A percentile compares a stretch with the other conserved stretches of the same genome.
These are phyloP conservation scores for Halictus quadricinctus DNA, from an alignment of 2,888 invertebrate genomes.

Conservation along the genomic window DNA sequence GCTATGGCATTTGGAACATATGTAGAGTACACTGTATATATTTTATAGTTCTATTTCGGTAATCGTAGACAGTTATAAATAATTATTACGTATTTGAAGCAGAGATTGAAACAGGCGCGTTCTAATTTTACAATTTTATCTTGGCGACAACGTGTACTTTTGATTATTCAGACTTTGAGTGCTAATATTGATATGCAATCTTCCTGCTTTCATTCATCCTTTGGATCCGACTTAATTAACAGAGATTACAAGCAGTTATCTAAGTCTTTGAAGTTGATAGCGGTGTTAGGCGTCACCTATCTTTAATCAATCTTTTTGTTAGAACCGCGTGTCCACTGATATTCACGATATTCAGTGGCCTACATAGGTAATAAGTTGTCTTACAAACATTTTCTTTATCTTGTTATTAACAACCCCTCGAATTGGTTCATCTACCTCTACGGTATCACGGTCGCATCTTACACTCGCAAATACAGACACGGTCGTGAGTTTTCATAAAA, in stretches of 20 bases:
- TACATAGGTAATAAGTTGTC: neutral
- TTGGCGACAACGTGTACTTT: neutral
- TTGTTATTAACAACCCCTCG: constrained; percentile 1
- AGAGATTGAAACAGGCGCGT: neutral
- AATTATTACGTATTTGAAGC: neutral
- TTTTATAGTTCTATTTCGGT: neutral
- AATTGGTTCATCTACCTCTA: constrained; percentile 8
- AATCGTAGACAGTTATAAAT: neutral
- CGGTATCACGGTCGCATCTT: constrained; percentile 9
- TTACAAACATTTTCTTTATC: neutral
- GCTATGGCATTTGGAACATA: too few species aligned
- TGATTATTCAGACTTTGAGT: neutral
- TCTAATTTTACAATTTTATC: neutral
- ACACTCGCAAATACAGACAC: neutral
- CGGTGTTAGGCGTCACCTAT: neutral
- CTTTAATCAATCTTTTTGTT: neutral
- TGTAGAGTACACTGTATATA: too few species aligned
- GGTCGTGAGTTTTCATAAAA: constrained; percentile 10
- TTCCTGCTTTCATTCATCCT: neutral
- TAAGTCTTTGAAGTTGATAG: neutral
- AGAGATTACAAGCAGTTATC: neutral
- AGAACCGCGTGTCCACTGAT: neutral
- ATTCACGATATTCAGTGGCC: neutral
- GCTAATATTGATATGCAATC: neutral
- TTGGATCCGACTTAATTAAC: neutral